phyloP scores from a whole-genome alignment of 2,797 vertebrate species.

The Xenentodon cancila region DNA sequence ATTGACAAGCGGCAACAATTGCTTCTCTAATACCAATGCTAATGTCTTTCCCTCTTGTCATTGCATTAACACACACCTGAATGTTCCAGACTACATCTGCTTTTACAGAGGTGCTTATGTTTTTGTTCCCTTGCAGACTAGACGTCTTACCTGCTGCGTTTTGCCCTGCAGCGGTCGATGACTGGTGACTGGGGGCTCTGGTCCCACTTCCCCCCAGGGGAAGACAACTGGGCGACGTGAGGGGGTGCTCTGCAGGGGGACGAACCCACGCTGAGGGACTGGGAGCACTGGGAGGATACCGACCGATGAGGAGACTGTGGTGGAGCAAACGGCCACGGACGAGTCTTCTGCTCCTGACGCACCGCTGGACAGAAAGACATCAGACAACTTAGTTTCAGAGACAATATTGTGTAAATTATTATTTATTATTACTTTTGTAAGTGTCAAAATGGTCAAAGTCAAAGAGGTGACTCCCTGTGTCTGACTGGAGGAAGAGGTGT shows the following conservation, averaged over 20 bases:
- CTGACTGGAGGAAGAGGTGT: too few relatives aligned
- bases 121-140: too few relatives aligned
- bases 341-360: slow-evolving; percentile 76
- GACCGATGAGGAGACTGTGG: slow-evolving; percentile 72
- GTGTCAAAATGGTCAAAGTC: too few relatives aligned
- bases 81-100: too few relatives aligned
- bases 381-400: background rate
- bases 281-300: slow-evolving; percentile 74
- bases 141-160: slow-evolving; percentile 73
- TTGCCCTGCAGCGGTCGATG: slow-evolving; percentile 72
- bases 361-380: slow-evolving; percentile 60
- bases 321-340: slow-evolving; percentile 80
- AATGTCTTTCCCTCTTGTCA: too few relatives aligned
- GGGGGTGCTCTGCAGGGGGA: slow-evolving; percentile 75
- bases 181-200: slow-evolving; percentile 66
- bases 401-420: too few relatives aligned
- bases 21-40: too few relatives aligned
- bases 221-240: slow-evolving; percentile 32
- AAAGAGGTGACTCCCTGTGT: too few relatives aligned
- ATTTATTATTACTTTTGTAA: too few relatives aligned
- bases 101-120: too few relatives aligned
- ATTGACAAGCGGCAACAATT: too few relatives aligned
- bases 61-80: too few relatives aligned
- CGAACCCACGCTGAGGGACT: slow-evolving; percentile 77
- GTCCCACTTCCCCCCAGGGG: slow-evolving; percentile 50